These are phyloP conservation scores for Ptychodera flava DNA, from an alignment of 35 echinoderm and acorn worm genomes.

Conservation along the genomic window DNA sequence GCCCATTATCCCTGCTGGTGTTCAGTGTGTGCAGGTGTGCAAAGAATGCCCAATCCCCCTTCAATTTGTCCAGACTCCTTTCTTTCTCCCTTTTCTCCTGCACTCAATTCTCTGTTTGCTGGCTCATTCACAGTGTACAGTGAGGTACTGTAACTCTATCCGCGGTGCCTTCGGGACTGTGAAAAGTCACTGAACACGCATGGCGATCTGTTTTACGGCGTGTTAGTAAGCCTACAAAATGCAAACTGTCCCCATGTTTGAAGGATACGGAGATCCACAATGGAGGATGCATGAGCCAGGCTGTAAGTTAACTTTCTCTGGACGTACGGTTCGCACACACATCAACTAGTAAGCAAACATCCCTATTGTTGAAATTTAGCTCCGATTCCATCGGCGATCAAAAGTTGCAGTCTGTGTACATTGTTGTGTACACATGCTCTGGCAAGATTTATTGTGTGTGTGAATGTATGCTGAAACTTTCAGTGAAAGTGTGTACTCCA, in stretches of 20 bases:
- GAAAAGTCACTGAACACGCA: neutral
- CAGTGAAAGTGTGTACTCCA: neutral
- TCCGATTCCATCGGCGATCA: neutral
- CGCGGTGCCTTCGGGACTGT: neutral
- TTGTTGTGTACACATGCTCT: neutral
- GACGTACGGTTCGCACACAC: no score
- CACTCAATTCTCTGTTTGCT: neutral
- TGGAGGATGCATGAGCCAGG: neutral
- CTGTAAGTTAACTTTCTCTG: neutral
- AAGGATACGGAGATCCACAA: neutral
- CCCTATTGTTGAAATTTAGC: neutral
- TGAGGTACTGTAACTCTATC: neutral
- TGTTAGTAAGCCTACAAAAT: neutral
- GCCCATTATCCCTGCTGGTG: neutral
- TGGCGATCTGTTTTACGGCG: neutral
- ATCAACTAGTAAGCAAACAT: neutral
- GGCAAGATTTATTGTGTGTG: neutral
- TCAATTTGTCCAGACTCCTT: neutral
- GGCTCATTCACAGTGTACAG: neutral
- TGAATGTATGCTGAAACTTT: neutral
- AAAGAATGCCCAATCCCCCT: neutral
- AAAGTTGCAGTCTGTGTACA: neutral
- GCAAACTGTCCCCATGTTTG: neutral
- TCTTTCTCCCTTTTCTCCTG: neutral
- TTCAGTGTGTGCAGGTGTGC: neutral